Conservation (phyloP, 2,888 invertebrate genomes). For the Axea sp. region DNA sequence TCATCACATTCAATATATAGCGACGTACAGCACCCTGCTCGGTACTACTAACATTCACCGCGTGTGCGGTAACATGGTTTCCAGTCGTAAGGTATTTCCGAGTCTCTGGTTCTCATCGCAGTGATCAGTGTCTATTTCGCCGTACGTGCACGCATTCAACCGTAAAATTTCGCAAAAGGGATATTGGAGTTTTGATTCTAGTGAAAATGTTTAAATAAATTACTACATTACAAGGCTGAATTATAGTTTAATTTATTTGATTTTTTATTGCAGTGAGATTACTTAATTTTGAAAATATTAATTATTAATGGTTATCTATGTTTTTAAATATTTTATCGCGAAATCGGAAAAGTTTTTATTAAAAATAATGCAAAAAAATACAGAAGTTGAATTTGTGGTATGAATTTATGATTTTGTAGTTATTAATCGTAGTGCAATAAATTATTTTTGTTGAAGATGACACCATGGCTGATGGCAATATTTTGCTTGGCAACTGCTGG, state of each 20-base stretch:
- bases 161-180: slow-evolving; percentile 33
- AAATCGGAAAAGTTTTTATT: no score
- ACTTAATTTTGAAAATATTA: no score
- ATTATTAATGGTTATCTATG: no score
- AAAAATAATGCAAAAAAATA: neutral
- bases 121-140: slow-evolving; percentile 64
- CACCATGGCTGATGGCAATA: slow-evolving; percentile 78
- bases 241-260: no score
- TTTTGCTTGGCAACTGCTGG: slow-evolving; percentile 77
- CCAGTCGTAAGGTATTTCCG: slow-evolving; percentile 76
- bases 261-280: no score
- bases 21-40: slow-evolving; percentile 73
- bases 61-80: slow-evolving; percentile 79
- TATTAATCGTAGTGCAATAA: slow-evolving; percentile 11
- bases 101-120: slow-evolving; percentile 62
- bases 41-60: slow-evolving; percentile 79
- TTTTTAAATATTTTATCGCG: no score
- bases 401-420: neutral
- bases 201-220: slow-evolving; percentile 4
- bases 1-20: slow-evolving; percentile 79
- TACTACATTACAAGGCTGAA: no score
- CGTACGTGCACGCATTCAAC: slow-evolving; percentile 60
- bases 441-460: slow-evolving; percentile 74
- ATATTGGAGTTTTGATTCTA: neutral
- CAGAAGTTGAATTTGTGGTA: neutral